Base-by-base conservation (phyloP, 2,797 vertebrate species). In the Poeciliopsis gracilis region DNA sequence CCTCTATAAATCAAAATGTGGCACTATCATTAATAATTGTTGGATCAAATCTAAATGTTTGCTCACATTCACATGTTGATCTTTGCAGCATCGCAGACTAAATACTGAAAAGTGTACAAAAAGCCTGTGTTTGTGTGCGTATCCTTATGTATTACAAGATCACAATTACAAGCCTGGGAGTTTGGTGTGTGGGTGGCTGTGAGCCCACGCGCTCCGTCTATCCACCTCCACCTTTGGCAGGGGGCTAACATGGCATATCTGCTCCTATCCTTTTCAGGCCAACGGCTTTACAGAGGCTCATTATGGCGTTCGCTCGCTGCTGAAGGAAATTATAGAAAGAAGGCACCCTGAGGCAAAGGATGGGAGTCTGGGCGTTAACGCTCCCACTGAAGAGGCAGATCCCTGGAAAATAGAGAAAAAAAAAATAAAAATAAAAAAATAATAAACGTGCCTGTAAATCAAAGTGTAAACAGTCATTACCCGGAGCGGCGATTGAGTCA, bases 381-480 rank as follows among this genome's bases (percentile, higher is more conserved):
- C 86, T 87, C 83, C 84, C 73, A 75, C 87, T 79, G 80, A 88
- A 88, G 72, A 86, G 82, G 87, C 70, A 67, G 84, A 91, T 90
- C 67, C 5, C 86, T 86, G 78, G 86, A 86, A 83, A 73, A 30
- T 28, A 28, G 8, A 10, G 11, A 12, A 12, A 63, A 12, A 12
- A 63, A 36, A 23, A 67, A 20, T 1, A 10, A 10, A 67, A 9
- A 41, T 41, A 41, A 41, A 41, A 9, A 12, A 41, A 61, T 25
- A 67, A 69, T 13, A 69, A 69, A 72, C 33, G 73, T 30, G 3
- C 13, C 80, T 86, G 83, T 90, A 88, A 86, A 90, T 74, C 81
- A 47, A 73, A 90, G 86, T 53, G 76, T 93, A 93, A 94, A 93
- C 92, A 90, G 82, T 90, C 84, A 91, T 93, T 93, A 92, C 86